A percentile compares a stretch with the other conserved stretches of the same genome.
These are phyloP conservation scores for Lithophane leautieri DNA, from an alignment of 2,888 invertebrate species.

Conservation along the genomic window DNA sequence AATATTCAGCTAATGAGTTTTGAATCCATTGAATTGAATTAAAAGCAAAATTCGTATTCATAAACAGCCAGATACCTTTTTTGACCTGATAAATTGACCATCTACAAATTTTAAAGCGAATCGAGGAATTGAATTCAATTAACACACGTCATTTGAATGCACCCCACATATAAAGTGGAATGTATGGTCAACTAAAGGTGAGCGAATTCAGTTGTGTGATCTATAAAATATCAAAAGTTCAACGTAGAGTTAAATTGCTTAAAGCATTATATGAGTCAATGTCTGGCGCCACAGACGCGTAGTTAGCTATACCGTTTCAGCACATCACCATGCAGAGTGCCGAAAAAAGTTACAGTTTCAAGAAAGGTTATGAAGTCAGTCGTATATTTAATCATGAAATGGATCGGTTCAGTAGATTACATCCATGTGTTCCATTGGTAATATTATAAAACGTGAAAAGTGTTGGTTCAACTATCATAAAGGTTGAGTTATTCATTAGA, in stretches of 20 bases:
- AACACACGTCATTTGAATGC: slow-evolving; percentile 21
- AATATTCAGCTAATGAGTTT: too few relatives aligned
- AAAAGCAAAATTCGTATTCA: background rate
- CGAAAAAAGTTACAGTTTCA: background rate
- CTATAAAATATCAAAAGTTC: slow-evolving; percentile 64
- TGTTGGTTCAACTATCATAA: background rate
- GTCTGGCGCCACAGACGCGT: slow-evolving; percentile 77
- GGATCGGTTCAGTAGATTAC: background rate
- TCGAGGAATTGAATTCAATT: slow-evolving; percentile 22
- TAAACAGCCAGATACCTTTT: background rate
- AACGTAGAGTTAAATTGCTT: slow-evolving; percentile 70
- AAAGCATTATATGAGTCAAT: slow-evolving; percentile 79
- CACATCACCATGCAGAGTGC: too few relatives aligned
- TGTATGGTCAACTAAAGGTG: slow-evolving; percentile 40
- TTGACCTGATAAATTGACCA: background rate
- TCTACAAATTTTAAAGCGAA: background rate
- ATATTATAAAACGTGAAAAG: background rate
- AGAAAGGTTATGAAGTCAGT: background rate
- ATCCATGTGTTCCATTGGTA: background rate
- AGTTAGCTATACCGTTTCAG: slow-evolving; percentile 8
- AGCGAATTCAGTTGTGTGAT: slow-evolving; percentile 59
- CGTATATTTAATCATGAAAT: background rate
- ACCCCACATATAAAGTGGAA: slow-evolving; percentile 14
- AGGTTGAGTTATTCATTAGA: background rate
- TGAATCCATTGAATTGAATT: too few relatives aligned